Conservation (phyloP, 1,140 invertebrate species). For the Anastatus disparis region DNA sequence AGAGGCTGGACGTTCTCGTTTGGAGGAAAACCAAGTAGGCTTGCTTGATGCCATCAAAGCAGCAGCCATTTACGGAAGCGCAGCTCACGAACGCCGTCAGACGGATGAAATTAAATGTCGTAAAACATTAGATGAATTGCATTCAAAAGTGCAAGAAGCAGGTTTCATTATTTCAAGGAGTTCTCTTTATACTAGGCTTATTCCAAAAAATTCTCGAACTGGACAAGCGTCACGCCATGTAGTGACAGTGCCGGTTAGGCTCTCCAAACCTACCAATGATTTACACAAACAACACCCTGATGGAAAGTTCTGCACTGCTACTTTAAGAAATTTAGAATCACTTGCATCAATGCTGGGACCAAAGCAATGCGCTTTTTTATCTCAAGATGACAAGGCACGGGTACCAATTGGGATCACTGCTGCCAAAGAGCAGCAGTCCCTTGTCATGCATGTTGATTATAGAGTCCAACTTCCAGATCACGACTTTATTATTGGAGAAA, state of each 20-base stretch:
- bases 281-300: conserved; percentile 44
- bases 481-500: conserved; percentile 53
- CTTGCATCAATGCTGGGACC: conserved; percentile 47
- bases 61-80: conserved; percentile 19
- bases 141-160: conserved; percentile 2
- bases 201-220: conserved; percentile 35
- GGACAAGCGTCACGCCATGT: conserved; percentile 44
- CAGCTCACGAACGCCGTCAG: conserved; percentile 33
- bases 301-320: conserved; percentile 41
- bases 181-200: too few relatives aligned
- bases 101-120: conserved; percentile 17
- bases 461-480: conserved; percentile 55
- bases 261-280: conserved; percentile 44
- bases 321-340: conserved; percentile 31
- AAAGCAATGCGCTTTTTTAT: conserved; percentile 45
- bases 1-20: too few relatives aligned
- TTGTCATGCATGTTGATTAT: conserved; percentile 62
- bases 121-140: too few relatives aligned
- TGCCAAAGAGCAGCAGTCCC: conserved; percentile 45
- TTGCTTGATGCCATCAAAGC: conserved; percentile 17
- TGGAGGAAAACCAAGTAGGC: not conserved
- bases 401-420: conserved; percentile 44
- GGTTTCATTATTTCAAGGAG: conserved; percentile 10
- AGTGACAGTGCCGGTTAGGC: conserved; percentile 45
- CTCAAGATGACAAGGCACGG: too few relatives aligned